Percentiles rank a stretch among this genome's conserved stretches.
Conservation (phyloP, 2,797 vertebrate genomes). For the Rhinatrema bivittatum region DNA sequence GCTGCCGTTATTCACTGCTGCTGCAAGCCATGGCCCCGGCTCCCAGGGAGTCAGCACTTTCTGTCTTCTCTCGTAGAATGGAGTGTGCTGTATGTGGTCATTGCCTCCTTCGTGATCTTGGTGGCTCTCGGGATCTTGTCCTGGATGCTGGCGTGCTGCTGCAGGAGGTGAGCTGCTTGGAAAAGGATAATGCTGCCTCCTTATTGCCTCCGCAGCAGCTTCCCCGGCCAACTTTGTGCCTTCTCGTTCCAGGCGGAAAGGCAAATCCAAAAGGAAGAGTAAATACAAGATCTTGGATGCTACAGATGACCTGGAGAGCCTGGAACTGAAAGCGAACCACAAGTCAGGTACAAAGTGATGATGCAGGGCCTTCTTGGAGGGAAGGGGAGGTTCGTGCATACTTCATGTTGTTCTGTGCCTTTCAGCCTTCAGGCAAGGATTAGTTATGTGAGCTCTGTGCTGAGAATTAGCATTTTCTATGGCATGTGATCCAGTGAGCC, state of each 20-base stretch:
- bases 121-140: constrained; percentile 76
- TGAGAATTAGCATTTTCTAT: no score
- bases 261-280: constrained; percentile 88
- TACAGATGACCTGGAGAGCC: constrained; percentile 78
- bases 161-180: constrained; percentile 76
- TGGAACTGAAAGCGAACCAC: constrained; percentile 74
- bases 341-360: constrained; percentile 52
- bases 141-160: constrained; percentile 89
- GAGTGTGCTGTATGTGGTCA: constrained; percentile 97
- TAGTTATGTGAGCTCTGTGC: no score
- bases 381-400: no score
- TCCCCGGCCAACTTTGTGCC: no score
- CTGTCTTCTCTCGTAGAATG: constrained; percentile 70
- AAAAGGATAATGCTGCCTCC: no score
- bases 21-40: background rate
- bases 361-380: background rate
- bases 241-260: constrained; percentile 72
- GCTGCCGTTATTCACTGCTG: no score
- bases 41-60: background rate
- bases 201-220: no score
- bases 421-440: no score
- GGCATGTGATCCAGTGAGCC: no score
- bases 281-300: constrained; percentile 92
- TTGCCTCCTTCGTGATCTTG: constrained; percentile 85
- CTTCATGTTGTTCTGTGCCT: no score